These are phyloP conservation scores for Malurus melanocephalus DNA, from an alignment of 2,113 vertebrate species.

Conservation along the genomic window DNA sequence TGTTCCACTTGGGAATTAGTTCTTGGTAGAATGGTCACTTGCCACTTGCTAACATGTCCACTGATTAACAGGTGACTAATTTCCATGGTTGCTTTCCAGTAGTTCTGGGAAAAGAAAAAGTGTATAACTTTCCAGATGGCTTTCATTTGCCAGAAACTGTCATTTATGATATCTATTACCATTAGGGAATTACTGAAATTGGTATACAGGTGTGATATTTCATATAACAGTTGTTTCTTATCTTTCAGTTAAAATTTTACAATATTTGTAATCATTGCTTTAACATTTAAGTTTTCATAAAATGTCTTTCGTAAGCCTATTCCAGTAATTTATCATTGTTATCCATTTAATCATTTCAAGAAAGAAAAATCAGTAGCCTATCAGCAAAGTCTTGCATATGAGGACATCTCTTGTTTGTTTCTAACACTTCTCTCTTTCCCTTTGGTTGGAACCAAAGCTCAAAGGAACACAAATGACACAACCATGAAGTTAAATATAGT, in stretches of 20 bases:
- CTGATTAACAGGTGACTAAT: constrained; percentile 65
- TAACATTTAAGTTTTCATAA: constrained; percentile 39
- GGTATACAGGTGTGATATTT: constrained; percentile 19
- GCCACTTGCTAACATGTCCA: constrained; percentile 69
- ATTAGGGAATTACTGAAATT: constrained; percentile 13
- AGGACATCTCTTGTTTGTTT: constrained; percentile 18
- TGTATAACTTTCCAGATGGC: constrained; percentile 57
- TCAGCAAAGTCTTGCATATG: not conserved
- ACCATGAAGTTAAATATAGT: not conserved
- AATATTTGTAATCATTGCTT: constrained; percentile 44
- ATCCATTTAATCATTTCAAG: not conserved
- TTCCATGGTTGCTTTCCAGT: constrained; percentile 54
- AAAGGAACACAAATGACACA: constrained; percentile 4
- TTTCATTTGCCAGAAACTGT: constrained; percentile 41
- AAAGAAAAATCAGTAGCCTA: not conserved
- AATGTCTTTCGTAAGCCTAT: constrained; percentile 14
- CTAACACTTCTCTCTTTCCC: not conserved
- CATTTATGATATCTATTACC: constrained; percentile 13
- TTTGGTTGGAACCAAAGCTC: not conserved
- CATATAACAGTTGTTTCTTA: not conserved
- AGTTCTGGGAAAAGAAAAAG: constrained; percentile 11
- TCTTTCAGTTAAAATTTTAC: constrained; percentile 5
- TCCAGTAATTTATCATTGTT: constrained; percentile 18
- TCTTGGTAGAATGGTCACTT: constrained; percentile 72
- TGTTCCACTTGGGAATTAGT: constrained; percentile 66